A percentile compares a stretch with the other conserved stretches of the same genome.
Evolutionary conservation across 2,797 vertebrate genomes (phyloP).

Genomic region (Dallia pectoralis): DNA sequence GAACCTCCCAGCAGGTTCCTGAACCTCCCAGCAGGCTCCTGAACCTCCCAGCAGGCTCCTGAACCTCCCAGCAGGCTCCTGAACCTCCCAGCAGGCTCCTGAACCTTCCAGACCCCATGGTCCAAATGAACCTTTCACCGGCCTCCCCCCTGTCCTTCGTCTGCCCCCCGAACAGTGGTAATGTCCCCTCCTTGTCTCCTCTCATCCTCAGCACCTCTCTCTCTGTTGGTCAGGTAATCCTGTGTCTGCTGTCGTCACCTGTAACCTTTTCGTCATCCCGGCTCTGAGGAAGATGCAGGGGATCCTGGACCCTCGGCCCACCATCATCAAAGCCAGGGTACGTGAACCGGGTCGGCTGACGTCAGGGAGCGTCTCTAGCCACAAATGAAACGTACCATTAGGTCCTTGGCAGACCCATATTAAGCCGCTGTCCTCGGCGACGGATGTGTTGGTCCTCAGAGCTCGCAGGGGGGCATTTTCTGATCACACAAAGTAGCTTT

Average conservation of each 20-base stretch:
- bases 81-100: not conserved
- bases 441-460: not conserved
- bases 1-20: no score
- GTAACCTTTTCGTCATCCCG: slow-evolving; percentile 99
- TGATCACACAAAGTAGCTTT: not conserved
- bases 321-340: slow-evolving; percentile 99
- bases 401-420: no score
- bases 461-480: not conserved
- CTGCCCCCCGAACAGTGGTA: not conserved
- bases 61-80: not conserved
- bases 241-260: slow-evolving; percentile 97
- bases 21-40: not conserved
- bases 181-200: slow-evolving; percentile 12
- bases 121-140: not conserved
- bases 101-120: not conserved
- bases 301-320: slow-evolving; percentile 96
- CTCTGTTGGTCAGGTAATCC: slow-evolving; percentile 84
- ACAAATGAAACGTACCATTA: no score
- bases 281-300: slow-evolving; percentile 99
- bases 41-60: not conserved
- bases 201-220: slow-evolving; percentile 7
- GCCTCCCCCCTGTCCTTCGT: not conserved
- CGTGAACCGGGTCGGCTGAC: no score
- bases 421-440: no score
- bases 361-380: no score